phyloP scores from a whole-genome alignment of 2,113 vertebrate genomes.

The Chamaetylas fuelleborni region DNA sequence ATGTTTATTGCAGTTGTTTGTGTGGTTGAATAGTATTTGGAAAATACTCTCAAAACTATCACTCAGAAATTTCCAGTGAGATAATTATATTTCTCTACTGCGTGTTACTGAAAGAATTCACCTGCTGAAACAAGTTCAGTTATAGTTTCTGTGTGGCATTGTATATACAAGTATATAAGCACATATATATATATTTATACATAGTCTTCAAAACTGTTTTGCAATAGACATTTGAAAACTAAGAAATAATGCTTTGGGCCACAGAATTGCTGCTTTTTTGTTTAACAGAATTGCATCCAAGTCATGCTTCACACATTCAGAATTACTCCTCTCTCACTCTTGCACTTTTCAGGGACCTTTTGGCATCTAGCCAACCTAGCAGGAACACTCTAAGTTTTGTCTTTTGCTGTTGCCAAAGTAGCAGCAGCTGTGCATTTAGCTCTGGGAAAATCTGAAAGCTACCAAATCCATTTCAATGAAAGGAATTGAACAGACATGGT shows the following conservation, averaged over 20 bases:
- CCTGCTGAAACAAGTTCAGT: neutral
- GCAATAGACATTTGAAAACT: neutral
- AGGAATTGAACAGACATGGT: neutral
- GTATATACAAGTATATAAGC: neutral
- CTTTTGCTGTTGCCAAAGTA: neutral
- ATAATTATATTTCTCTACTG: neutral
- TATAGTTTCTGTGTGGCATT: neutral
- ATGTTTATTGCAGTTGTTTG: neutral
- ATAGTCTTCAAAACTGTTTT: neutral
- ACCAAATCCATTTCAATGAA: neutral
- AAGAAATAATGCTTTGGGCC: neutral
- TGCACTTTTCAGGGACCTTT: neutral
- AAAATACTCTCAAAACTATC: neutral
- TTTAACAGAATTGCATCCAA: neutral
- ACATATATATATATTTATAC: neutral
- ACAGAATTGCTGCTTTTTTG: neutral
- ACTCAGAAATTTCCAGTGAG: neutral
- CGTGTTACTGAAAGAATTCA: neutral
- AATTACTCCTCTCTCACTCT: neutral
- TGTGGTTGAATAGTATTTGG: neutral
- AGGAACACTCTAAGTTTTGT: neutral
- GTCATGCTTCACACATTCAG: neutral
- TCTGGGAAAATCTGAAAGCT: slow-evolving; percentile 2
- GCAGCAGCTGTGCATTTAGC: neutral
- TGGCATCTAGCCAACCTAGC: neutral